Percentiles rank a stretch among this genome's conserved stretches.
These are phyloP conservation scores for Drosophila tripunctata DNA, from an alignment of 2,888 invertebrate genomes.

Conservation along the genomic window DNA sequence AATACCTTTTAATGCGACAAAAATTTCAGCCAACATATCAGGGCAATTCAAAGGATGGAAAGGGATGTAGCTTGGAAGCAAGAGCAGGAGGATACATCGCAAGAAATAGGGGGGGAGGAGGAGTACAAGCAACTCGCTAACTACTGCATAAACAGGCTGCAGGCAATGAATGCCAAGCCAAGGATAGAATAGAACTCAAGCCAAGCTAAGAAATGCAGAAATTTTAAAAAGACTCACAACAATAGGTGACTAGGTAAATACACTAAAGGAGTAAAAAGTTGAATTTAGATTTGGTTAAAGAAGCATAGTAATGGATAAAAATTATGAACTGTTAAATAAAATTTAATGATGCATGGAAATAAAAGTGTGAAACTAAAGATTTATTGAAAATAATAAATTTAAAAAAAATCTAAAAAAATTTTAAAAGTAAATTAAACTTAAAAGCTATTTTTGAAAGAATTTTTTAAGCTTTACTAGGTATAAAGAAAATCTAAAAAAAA, in stretches of 20 bases:
- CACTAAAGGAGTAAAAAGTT: conserved; percentile 26
- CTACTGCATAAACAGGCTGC: conserved; percentile 83
- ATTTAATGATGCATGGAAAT: too few species aligned
- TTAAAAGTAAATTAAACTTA: too few species aligned
- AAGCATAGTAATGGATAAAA: too few species aligned
- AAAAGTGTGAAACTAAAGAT: too few species aligned
- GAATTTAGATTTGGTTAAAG: too few species aligned
- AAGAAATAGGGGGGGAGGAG: not conserved
- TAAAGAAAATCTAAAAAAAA: too few species aligned
- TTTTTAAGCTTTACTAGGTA: too few species aligned
- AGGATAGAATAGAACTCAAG: conserved; percentile 47
- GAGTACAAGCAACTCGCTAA: conserved; percentile 64
- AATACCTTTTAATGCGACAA: conserved; percentile 83
- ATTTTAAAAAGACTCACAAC: not conserved
- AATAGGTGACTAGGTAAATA: conserved; percentile 6
- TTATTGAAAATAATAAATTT: too few species aligned
- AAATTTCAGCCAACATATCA: conserved; percentile 81
- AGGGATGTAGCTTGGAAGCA: too few species aligned
- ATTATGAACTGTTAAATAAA: too few species aligned
- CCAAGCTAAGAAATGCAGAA: conserved; percentile 23
- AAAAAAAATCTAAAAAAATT: too few species aligned
- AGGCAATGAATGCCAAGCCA: conserved; percentile 73
- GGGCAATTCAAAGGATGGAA: conserved; percentile 23
- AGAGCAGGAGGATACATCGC: conserved; percentile 1
- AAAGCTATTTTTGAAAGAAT: too few species aligned